Conservation (phyloP, 2,888 invertebrate species). For the Meghimatium bilineatum region DNA sequence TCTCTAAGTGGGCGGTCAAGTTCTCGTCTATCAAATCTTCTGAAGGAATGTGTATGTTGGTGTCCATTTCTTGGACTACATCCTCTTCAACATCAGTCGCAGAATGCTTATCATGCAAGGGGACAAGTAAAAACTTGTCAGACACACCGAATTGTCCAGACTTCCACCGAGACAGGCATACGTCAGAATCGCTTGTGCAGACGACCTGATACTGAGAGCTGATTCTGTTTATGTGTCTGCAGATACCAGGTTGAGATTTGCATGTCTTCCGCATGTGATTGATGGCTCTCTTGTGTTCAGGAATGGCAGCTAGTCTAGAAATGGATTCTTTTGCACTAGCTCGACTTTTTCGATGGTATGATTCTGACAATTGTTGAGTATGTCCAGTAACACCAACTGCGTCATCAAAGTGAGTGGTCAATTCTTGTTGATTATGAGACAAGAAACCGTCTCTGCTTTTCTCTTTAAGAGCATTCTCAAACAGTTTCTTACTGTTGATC, state of each 20-base stretch:
- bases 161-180: not conserved
- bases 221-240: not conserved
- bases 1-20: not conserved
- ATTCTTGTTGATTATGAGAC: too few species aligned
- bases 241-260: not conserved
- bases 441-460: not conserved
- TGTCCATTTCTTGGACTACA: not conserved
- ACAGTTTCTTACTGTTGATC: constrained; percentile 2
- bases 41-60: not conserved
- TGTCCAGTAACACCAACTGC: too few species aligned
- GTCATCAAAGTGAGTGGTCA: not conserved
- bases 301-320: not conserved
- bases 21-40: not conserved
- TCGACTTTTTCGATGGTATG: not conserved
- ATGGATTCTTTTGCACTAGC: not conserved
- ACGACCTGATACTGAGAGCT: constrained; percentile 21
- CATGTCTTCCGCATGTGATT: constrained; percentile 9
- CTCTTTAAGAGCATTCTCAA: not conserved
- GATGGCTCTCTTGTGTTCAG: not conserved
- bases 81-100: not conserved
- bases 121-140: constrained; percentile 10
- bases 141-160: not conserved
- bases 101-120: not conserved
- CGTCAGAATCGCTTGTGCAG: not conserved
- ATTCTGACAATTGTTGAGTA: too few species aligned